Percentiles rank a stretch among this genome's conserved stretches.
These are phyloP conservation scores for Harpalus rufipes DNA, from an alignment of 2,888 invertebrate species.

Conservation along the genomic window DNA sequence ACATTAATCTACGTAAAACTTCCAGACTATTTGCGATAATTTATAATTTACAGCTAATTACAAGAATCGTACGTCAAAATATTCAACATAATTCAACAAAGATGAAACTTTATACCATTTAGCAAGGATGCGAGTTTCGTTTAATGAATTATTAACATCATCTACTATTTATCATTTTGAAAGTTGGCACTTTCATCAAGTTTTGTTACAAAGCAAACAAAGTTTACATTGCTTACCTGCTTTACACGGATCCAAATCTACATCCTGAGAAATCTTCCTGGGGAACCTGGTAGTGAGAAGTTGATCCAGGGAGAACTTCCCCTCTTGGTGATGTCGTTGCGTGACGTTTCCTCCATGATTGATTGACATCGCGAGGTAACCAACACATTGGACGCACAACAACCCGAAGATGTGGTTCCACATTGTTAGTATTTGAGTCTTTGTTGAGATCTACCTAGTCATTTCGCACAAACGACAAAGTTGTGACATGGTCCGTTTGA, in stretches of 20 bases:
- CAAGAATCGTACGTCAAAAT: conserved; percentile 36
- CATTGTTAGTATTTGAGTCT: conserved; percentile 45
- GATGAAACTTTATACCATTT: conserved; percentile 45
- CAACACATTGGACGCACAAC: conserved; percentile 50
- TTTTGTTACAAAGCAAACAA: neutral
- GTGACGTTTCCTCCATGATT: conserved; percentile 28
- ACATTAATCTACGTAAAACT: conserved; percentile 1
- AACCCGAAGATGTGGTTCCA: conserved; percentile 48
- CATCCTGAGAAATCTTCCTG: conserved; percentile 84
- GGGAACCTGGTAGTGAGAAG: conserved; percentile 83
- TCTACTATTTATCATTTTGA: conserved; percentile 33
- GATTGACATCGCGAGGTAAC: conserved; percentile 18
- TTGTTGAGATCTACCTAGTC: conserved; percentile 48
- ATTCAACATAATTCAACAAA: conserved; percentile 28
- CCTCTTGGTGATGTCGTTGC: conserved; percentile 48
- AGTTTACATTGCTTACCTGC: conserved; percentile 81
- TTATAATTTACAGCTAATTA: conserved; percentile 21
- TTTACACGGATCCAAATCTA: conserved; percentile 92
- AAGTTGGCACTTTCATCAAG: conserved; percentile 12
- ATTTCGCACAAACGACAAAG: conserved; percentile 45
- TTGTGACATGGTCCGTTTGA: neutral
- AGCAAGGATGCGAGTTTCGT: conserved; percentile 40
- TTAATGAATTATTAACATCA: conserved; percentile 53
- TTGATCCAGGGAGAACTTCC: conserved; percentile 82
- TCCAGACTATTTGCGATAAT: conserved; percentile 11